Conservation (phyloP, 1,140 invertebrate species). For the Druon quercuslanigerum region DNA sequence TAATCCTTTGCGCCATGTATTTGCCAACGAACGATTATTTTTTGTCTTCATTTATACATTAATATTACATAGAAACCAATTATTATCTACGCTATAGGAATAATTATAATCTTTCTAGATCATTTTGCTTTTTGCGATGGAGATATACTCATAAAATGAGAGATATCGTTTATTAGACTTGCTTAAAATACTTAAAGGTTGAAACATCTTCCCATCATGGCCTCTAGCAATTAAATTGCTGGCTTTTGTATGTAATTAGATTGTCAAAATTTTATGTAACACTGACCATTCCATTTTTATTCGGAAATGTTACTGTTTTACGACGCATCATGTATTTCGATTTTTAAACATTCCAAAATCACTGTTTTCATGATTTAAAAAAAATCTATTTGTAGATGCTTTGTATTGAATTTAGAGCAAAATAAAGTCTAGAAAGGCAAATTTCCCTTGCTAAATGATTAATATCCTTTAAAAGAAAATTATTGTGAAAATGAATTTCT, state of each 20-base stretch:
- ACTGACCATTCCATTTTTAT: slow-evolving; percentile 27
- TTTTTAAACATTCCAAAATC: slow-evolving; percentile 73
- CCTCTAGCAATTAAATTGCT: neutral
- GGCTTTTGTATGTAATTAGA: neutral
- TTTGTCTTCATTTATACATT: slow-evolving; percentile 69
- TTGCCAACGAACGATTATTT: slow-evolving; percentile 72
- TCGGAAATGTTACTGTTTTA: slow-evolving; percentile 51
- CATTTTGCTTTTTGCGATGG: slow-evolving; percentile 59
- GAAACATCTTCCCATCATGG: neutral
- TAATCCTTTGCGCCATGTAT: slow-evolving; percentile 73
- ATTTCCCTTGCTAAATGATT: slow-evolving; percentile 34
- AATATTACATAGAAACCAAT: slow-evolving; percentile 70
- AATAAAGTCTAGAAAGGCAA: slow-evolving; percentile 77
- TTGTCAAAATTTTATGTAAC: neutral
- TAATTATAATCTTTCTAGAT: slow-evolving; percentile 74
- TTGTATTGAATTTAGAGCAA: slow-evolving; percentile 75
- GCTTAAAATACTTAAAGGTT: neutral
- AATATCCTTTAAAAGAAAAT: neutral
- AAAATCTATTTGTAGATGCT: slow-evolving; percentile 68
- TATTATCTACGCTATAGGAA: slow-evolving; percentile 68
- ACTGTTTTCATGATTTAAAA: slow-evolving; percentile 66
- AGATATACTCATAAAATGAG: slow-evolving; percentile 32
- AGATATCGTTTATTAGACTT: neutral
- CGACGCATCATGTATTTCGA: slow-evolving; percentile 59
- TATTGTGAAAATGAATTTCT: neutral